phyloP scores from a whole-genome alignment of 2,888 invertebrate species.

The Tetrapedia diversipes region DNA sequence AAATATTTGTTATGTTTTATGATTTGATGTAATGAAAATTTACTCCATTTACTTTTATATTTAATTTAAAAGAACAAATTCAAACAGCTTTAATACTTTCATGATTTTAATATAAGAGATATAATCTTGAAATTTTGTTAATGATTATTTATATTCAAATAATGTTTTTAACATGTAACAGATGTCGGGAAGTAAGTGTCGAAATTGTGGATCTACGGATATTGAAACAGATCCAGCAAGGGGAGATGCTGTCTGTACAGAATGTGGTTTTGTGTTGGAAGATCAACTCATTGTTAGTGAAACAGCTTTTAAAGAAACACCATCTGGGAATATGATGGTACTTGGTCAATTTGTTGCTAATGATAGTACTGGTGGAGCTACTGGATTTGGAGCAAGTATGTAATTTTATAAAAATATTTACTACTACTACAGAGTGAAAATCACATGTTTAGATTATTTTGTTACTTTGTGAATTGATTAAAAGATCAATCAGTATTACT shows the following conservation, averaged over 20 bases:
- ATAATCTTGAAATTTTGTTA: neutral
- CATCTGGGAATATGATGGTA: conserved; percentile 93
- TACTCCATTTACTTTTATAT: neutral
- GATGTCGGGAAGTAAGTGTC: conserved; percentile 90
- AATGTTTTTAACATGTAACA: conserved; percentile 41
- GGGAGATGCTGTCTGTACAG: conserved; percentile 97
- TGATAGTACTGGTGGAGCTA: conserved; percentile 93
- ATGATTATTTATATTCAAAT: neutral
- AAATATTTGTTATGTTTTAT: no score
- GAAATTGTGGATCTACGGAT: conserved; percentile 94
- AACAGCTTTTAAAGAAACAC: conserved; percentile 97
- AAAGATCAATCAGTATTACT: no score
- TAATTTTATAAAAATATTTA: conserved; percentile 9
- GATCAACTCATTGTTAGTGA: conserved; percentile 98
- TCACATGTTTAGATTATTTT: no score
- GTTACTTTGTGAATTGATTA: no score
- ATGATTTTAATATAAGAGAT: neutral
- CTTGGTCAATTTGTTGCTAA: conserved; percentile 97
- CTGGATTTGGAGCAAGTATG: conserved; percentile 90
- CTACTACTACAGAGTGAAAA: no score
- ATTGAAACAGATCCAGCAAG: conserved; percentile 97
- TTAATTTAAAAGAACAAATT: no score
- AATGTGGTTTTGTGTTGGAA: conserved; percentile 97
- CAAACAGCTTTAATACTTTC: neutral
- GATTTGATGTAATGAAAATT: neutral